Evolutionary conservation across 2,797 vertebrate species (phyloP).

Genomic region (Halcyon chelicuti): DNA sequence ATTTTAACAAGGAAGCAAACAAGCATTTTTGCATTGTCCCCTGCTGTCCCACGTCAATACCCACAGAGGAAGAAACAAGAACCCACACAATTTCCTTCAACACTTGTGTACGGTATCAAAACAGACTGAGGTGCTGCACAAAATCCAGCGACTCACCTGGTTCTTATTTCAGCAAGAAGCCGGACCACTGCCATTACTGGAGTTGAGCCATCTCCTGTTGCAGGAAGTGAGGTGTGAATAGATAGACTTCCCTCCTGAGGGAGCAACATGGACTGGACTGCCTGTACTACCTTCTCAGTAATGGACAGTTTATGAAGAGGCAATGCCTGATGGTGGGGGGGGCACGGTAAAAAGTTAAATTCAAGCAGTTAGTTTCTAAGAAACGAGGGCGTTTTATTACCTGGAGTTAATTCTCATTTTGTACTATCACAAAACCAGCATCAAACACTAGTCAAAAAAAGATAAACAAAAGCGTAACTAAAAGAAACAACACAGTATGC

Average conservation of each 20-base stretch:
- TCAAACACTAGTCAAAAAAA: conserved; percentile 16
- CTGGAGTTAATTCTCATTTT: conserved; percentile 76
- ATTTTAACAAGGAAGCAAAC: neutral
- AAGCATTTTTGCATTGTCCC: neutral
- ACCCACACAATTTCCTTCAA: neutral
- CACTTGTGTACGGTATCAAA: neutral
- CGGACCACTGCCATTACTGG: conserved; percentile 98
- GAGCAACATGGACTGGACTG: conserved; percentile 98
- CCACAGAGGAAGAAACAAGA: neutral
- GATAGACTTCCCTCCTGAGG: conserved; percentile 99
- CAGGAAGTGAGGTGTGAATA: conserved; percentile 97
- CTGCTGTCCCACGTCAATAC: neutral
- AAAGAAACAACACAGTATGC: neutral
- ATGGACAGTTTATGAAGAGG: conserved; percentile 98
- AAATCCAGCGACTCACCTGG: conserved; percentile 82
- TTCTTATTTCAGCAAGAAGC: conserved; percentile 96
- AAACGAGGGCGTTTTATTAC: conserved; percentile 77
- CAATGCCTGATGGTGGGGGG: conserved; percentile 86
- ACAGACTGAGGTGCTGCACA: neutral
- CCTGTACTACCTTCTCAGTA: conserved; percentile 99
- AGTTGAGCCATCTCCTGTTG: conserved; percentile 96
- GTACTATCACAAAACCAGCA: conserved; percentile 50
- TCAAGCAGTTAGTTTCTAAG: conserved; percentile 81
- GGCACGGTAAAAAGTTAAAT: conserved; percentile 80
- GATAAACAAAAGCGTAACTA: neutral